phyloP scores from a whole-genome alignment of 2,888 invertebrate genomes.

The Xanthia icteritia region DNA sequence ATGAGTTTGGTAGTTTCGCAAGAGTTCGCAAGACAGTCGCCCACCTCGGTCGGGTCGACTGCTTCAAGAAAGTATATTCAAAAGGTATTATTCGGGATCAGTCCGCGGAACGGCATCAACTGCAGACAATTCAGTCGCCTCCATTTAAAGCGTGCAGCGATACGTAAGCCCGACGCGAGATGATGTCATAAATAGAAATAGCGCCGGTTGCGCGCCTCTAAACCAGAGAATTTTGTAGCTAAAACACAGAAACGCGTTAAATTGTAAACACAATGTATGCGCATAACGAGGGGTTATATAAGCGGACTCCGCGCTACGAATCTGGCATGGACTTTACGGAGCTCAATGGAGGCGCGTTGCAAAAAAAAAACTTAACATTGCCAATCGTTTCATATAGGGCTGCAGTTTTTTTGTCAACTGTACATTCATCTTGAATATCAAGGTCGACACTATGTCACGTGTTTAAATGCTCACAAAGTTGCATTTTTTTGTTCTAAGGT shows the following conservation, averaged over 20 bases:
- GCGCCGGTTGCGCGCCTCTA: slow-evolving; percentile 84
- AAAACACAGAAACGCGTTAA: slow-evolving; percentile 80
- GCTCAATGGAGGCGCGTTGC: neutral
- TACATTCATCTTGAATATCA: slow-evolving; percentile 18
- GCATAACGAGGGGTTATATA: slow-evolving; percentile 30
- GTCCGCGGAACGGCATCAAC: slow-evolving; percentile 88
- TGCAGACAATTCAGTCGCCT: slow-evolving; percentile 89
- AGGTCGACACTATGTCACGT: slow-evolving; percentile 16
- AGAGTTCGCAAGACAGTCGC: slow-evolving; percentile 84
- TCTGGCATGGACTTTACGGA: slow-evolving; percentile 25
- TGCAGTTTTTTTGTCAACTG: slow-evolving; percentile 11
- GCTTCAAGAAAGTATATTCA: slow-evolving; percentile 84
- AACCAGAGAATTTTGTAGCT: slow-evolving; percentile 83
- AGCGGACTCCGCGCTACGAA: slow-evolving; percentile 29
- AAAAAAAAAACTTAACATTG: slow-evolving; percentile 1
- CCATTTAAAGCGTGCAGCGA: slow-evolving; percentile 91
- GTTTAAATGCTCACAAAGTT: slow-evolving; percentile 21
- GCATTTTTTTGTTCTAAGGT: slow-evolving; percentile 22
- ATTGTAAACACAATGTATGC: slow-evolving; percentile 76
- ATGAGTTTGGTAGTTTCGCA: slow-evolving; percentile 86
- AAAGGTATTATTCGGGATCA: slow-evolving; percentile 89
- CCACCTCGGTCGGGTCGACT: slow-evolving; percentile 79
- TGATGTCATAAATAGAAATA: slow-evolving; percentile 92
- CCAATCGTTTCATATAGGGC: neutral
- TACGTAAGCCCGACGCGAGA: slow-evolving; percentile 89